Evolutionary conservation across 2,113 vertebrate genomes (phyloP).

Genomic region (Pipra filicauda): DNA sequence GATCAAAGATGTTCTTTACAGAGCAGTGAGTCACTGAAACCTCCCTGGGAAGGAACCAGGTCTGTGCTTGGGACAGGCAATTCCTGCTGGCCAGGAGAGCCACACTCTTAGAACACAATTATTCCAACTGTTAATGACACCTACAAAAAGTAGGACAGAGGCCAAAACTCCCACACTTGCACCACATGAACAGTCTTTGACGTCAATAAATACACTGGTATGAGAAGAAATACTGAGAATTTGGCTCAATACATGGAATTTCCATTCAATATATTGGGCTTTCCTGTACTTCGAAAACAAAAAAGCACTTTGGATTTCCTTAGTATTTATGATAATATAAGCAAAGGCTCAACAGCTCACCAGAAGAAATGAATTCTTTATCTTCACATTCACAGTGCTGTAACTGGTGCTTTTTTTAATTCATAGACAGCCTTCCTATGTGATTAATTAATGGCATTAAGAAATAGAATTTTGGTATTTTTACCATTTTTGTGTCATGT

Average conservation of each 20-base stretch:
- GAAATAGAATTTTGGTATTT: constrained; percentile 26
- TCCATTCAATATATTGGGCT: neutral
- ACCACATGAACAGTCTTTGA: neutral
- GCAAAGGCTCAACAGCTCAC: neutral
- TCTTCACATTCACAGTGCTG: neutral
- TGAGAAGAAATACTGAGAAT: neutral
- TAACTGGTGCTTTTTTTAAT: neutral
- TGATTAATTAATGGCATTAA: constrained; percentile 35
- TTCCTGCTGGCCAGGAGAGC: neutral
- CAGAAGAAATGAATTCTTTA: constrained; percentile 6
- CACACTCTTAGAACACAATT: neutral
- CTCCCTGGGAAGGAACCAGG: neutral
- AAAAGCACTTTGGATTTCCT: neutral
- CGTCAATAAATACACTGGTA: neutral
- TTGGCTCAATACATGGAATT: neutral
- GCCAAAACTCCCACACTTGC: neutral
- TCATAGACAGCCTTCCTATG: constrained; percentile 4
- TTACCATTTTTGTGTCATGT: constrained; percentile 38
- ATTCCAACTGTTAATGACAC: neutral
- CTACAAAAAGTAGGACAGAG: neutral
- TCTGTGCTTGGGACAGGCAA: neutral
- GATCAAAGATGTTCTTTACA: neutral
- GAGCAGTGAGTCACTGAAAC: neutral
- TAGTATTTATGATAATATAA: neutral
- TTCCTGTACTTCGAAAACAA: neutral